These are phyloP conservation scores for Rynchops niger DNA, from an alignment of 2,113 vertebrate species.

Conservation along the genomic window DNA sequence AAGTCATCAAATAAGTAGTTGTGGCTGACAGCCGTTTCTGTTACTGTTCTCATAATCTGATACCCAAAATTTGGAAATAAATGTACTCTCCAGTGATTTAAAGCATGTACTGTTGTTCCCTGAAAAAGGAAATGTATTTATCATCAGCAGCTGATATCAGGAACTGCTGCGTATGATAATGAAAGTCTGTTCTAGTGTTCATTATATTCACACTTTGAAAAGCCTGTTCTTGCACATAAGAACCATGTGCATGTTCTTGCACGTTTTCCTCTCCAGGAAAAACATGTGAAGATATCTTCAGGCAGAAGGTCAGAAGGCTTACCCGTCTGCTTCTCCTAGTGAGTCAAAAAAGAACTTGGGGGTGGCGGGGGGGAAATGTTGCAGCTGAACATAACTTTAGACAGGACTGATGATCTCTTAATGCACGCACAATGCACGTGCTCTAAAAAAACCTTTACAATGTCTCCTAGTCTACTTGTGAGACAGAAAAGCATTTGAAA, in stretches of 20 bases:
- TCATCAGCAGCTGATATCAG: neutral
- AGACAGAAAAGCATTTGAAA: neutral
- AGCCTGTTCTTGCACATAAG: neutral
- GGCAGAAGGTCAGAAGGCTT: neutral
- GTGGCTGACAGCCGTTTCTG: neutral
- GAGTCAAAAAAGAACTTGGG: neutral
- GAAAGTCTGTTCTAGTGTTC: neutral
- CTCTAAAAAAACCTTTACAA: neutral
- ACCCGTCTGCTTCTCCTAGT: neutral
- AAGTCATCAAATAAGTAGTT: neutral
- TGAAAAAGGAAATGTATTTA: neutral
- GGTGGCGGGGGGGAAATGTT: neutral
- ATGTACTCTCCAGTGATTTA: neutral
- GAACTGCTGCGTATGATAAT: neutral
- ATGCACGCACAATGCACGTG: neutral
- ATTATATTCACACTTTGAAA: neutral
- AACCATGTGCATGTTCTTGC: neutral
- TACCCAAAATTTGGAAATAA: neutral
- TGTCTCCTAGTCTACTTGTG: neutral
- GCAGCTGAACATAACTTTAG: neutral
- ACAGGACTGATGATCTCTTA: neutral
- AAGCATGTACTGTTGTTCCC: neutral
- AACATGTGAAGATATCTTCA: neutral
- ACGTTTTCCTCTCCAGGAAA: neutral
- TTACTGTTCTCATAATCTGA: neutral